A percentile compares a stretch with the other conserved stretches of the same genome.
Conservation (phyloP, 2,113 vertebrate genomes). For the Scatophagus argus region DNA sequence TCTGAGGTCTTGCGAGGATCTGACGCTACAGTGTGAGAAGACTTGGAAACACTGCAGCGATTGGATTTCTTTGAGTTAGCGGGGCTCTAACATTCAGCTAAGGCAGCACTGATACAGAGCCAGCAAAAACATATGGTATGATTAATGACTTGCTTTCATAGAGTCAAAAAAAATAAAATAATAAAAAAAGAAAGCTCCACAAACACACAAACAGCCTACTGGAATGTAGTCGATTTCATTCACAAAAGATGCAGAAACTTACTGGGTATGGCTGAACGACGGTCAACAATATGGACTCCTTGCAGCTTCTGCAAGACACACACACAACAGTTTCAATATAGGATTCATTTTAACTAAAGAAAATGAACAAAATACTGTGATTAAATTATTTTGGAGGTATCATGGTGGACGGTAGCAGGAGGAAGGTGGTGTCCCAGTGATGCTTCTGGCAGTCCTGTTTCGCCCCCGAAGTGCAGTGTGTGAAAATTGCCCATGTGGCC, state of each 20-base stretch:
- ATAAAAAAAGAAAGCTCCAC: constrained; percentile 49
- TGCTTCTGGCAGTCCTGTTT: constrained; percentile 17
- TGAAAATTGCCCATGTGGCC: too few species aligned
- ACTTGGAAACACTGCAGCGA: constrained; percentile 47
- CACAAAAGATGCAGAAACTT: constrained; percentile 77
- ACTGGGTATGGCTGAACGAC: constrained; percentile 98
- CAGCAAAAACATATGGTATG: constrained; percentile 63
- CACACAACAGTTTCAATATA: not conserved
- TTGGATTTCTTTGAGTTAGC: constrained; percentile 44
- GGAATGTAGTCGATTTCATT: constrained; percentile 20
- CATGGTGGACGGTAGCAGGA: not conserved
- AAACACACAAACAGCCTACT: constrained; percentile 32
- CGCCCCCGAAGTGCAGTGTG: constrained; percentile 24
- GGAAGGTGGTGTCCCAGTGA: constrained; percentile 18
- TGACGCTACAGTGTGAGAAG: constrained; percentile 46
- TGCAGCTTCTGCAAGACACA: constrained; percentile 91
- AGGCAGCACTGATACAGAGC: constrained; percentile 22
- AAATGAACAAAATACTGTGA: not conserved
- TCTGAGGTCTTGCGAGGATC: constrained; percentile 52
- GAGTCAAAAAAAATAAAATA: too few species aligned
- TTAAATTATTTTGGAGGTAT: not conserved
- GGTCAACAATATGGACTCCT: constrained; percentile 97
- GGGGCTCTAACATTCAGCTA: constrained; percentile 32
- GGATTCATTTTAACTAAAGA: not conserved
- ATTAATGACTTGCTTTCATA: constrained; percentile 57